Base-by-base conservation (phyloP, 2,888 invertebrate species). In the Tortrix viridana region DNA sequence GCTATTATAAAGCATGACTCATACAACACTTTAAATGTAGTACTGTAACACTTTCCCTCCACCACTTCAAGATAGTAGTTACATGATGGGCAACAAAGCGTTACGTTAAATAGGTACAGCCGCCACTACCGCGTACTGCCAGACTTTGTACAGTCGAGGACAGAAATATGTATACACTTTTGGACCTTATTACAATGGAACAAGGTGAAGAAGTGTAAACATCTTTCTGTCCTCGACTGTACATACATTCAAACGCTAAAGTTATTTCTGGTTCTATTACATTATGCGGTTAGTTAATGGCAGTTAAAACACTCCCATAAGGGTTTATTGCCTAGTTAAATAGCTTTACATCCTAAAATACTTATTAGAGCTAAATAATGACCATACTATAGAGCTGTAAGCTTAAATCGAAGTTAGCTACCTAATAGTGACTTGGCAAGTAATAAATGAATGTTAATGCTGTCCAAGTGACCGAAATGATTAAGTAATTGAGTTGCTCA, bases 21-120 rank as follows among this genome's bases (percentile, higher is more conserved):
- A 62, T 38, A 59, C 48, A 63, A 58, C 53, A 53, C 38, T 57
- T 49, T 48, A 54, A 66, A 79, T 82, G 82, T 79, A 80, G 82
- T 74, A 75, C 72, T 74, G 73, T 76, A 79, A 79, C 80, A 86
- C 85, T 85, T 86, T 86, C 83, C 73, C 80, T 73, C 68, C 68
- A 73, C 75, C 73, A 71, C 75, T 72, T 74, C 67, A 77, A 75
- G 72, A 72, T 53, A 38, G 76, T 87, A 38, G 76, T 87, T 86
- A 86, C 84, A 84, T 86, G 81, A 86, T 74, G 73, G 67, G 70
- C 81, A 84, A 72, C 86, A 75, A 81, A 83, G 77, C 86, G 77
- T 82, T 75, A 76, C 81, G 76, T 74, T 79, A 75, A 76, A 75
- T 77, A n/a, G n/a, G n/a, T n/a, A 71, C 70, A 65, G 68, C 47